Conservation (phyloP, 1,140 invertebrate genomes). For the Drosophila chauvacae region DNA sequence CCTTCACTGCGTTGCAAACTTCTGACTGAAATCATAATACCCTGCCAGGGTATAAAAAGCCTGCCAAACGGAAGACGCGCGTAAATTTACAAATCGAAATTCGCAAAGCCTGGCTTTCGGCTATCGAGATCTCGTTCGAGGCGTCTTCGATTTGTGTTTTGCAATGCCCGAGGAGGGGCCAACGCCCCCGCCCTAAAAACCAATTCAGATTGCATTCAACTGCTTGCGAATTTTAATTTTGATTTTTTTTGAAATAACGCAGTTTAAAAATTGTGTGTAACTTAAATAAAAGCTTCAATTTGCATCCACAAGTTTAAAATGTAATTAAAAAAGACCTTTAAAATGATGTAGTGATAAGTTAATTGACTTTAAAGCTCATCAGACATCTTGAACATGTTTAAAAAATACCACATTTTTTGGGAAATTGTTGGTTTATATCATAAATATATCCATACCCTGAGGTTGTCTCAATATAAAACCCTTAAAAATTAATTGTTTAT, state of each 20-base stretch:
- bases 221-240: conserved; percentile 14
- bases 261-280: background rate
- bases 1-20: too few relatives aligned
- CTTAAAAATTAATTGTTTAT: background rate
- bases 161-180: conserved; percentile 25
- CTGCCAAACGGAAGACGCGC: conserved; percentile 63
- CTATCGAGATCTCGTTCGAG: conserved; percentile 39
- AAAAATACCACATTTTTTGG: background rate
- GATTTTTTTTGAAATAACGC: background rate
- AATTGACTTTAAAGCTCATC: background rate
- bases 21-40: too few relatives aligned
- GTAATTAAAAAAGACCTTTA: background rate
- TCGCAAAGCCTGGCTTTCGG: conserved; percentile 46
- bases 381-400: background rate
- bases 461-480: background rate
- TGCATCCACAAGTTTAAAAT: background rate
- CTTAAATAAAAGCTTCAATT: background rate
- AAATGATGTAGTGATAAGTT: background rate
- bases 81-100: conserved; percentile 59
- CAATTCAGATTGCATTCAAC: conserved; percentile 1
- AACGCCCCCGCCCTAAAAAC: conserved; percentile 23
- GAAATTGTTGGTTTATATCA: too few relatives aligned
- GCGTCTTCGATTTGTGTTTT: conserved; percentile 31
- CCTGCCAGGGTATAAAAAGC: too few relatives aligned
- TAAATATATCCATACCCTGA: too few relatives aligned